Conservation (phyloP, 2,888 invertebrate genomes). For the Listrodromus nycthemerus region DNA sequence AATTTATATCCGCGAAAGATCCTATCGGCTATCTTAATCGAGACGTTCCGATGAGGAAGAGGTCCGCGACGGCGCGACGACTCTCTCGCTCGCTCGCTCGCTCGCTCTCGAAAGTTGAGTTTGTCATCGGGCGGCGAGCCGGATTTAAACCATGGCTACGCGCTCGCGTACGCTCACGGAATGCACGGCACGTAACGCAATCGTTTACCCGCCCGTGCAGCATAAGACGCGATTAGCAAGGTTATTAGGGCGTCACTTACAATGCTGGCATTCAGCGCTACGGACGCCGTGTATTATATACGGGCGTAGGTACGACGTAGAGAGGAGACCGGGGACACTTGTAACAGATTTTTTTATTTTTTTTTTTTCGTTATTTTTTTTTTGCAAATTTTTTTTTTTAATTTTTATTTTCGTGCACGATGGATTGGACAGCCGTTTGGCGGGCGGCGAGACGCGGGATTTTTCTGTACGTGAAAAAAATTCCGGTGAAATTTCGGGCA, state of each 20-base stretch:
- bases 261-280: constrained; percentile 57
- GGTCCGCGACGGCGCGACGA: constrained; percentile 4
- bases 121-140: constrained; percentile 32
- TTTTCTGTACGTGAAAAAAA: too few species aligned
- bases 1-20: constrained; percentile 20
- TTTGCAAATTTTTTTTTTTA: too few species aligned
- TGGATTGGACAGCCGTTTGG: too few species aligned
- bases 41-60: constrained; percentile 9
- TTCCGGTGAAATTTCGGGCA: too few species aligned
- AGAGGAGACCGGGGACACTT: neutral
- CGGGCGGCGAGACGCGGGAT: too few species aligned
- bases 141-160: constrained; percentile 14
- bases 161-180: constrained; percentile 32
- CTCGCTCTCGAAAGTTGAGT: neutral
- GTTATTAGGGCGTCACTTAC: constrained; percentile 56
- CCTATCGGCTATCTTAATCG: constrained; percentile 25
- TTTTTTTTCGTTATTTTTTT: too few species aligned
- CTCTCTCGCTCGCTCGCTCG: neutral
- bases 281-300: constrained; percentile 24
- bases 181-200: constrained; percentile 52
- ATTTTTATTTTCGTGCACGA: too few species aligned
- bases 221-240: constrained; percentile 58
- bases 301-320: neutral
- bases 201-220: constrained; percentile 47
- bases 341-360: neutral